Conservation (phyloP, 2,113 vertebrate species). For the Pseudopipra pipra region DNA sequence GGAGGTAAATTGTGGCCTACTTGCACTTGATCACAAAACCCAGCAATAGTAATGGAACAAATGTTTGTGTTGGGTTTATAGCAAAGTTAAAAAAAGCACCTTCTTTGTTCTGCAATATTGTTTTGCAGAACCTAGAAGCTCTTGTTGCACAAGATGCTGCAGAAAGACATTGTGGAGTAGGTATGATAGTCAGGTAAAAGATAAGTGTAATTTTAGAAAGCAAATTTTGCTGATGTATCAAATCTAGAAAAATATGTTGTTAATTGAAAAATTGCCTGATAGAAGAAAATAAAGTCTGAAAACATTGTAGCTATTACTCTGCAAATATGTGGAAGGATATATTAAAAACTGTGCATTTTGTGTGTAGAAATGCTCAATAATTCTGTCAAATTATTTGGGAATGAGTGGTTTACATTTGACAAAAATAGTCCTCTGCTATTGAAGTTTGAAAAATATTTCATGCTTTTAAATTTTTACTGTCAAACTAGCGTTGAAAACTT, state of each 20-base stretch:
- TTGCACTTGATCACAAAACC: not conserved
- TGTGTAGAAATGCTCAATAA: not conserved
- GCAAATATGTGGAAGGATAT: not conserved
- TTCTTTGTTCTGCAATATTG: not conserved
- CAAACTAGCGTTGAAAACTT: not conserved
- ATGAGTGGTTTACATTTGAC: not conserved
- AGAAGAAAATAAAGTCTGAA: not conserved
- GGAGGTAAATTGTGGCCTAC: not conserved
- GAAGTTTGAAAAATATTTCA: not conserved
- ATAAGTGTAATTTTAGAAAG: not conserved
- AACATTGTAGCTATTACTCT: not conserved
- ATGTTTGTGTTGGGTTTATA: not conserved
- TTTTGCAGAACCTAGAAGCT: not conserved
- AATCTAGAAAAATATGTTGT: not conserved
- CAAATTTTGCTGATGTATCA: not conserved
- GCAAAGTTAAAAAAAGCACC: not conserved
- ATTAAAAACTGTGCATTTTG: not conserved
- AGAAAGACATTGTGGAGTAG: not conserved
- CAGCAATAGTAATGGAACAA: not conserved
- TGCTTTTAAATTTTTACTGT: not conserved
- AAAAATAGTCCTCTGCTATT: not conserved
- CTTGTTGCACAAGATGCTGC: not conserved
- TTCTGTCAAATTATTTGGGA: not conserved
- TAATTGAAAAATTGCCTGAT: not conserved
- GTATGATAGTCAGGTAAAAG: not conserved